These are phyloP conservation scores for Litocranius walleri DNA, from an alignment of 2,113 vertebrate genomes.

Conservation along the genomic window DNA sequence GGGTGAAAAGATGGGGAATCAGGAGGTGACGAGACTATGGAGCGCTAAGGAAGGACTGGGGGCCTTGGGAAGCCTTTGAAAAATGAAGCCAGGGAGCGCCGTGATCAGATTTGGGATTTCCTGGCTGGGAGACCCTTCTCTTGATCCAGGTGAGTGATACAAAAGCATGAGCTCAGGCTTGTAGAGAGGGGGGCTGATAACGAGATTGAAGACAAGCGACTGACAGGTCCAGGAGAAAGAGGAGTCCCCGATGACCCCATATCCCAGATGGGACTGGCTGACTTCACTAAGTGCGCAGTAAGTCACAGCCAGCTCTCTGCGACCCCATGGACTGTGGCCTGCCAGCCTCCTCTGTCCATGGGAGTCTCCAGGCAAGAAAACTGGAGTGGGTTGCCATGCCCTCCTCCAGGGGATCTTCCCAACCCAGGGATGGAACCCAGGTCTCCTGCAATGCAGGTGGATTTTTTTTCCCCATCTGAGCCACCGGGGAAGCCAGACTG, in stretches of 20 bases:
- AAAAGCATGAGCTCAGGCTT: rapidly evolving
- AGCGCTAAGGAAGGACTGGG: neutral
- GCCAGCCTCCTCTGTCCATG: neutral
- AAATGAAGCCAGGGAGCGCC: rapidly evolving
- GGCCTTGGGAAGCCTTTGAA: neutral
- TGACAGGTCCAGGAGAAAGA: neutral
- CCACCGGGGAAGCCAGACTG: neutral
- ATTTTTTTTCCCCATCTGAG: neutral
- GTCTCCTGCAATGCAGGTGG: neutral
- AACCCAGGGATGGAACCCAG: rapidly evolving
- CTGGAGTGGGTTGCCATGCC: neutral
- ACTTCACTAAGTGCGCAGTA: rapidly evolving
- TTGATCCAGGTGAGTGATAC: neutral
- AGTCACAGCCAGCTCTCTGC: neutral
- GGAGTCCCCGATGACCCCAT: rapidly evolving
- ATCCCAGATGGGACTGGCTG: neutral
- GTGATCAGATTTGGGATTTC: neutral
- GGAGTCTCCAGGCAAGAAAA: neutral
- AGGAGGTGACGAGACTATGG: neutral
- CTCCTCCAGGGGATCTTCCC: neutral
- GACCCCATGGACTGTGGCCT: rapidly evolving
- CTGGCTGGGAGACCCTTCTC: neutral
- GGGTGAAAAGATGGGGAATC: rapidly evolving
- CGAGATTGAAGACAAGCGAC: neutral
- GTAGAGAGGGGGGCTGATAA: neutral